phyloP scores from a whole-genome alignment of 92 coral and sea anemone genomes.

The Phymanthus crucifer region DNA sequence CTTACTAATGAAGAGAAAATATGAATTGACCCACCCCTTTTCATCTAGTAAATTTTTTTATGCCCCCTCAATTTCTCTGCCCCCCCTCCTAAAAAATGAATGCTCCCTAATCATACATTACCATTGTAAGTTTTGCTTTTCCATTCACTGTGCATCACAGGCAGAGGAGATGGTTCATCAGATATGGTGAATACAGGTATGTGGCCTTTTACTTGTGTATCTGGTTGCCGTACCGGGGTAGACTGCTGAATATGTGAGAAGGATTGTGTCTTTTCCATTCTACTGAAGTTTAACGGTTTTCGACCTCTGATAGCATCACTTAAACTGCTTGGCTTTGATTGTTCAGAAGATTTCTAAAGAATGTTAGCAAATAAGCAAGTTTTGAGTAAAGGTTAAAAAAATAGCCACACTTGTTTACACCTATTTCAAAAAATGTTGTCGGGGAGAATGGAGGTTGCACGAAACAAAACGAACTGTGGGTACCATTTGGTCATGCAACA shows the following conservation, averaged over 20 bases:
- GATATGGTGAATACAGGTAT: slow-evolving; percentile 13
- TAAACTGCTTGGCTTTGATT: not conserved
- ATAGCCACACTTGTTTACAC: no score
- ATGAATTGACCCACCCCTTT: no score
- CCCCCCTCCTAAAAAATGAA: no score
- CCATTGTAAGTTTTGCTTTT: not conserved
- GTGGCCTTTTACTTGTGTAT: slow-evolving; percentile 9
- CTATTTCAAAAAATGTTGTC: no score
- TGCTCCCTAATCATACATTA: not conserved
- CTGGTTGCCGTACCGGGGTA: slow-evolving; percentile 21
- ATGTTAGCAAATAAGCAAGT: no score
- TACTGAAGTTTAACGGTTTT: not conserved
- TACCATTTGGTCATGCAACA: no score
- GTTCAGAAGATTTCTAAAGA: not conserved
- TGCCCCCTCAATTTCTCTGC: no score
- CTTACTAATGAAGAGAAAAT: no score
- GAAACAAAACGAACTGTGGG: no score
- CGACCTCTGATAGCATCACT: not conserved
- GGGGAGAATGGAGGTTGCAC: no score
- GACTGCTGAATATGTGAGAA: slow-evolving; percentile 4
- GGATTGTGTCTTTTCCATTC: not conserved
- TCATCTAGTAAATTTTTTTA: no score
- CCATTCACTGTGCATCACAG: not conserved
- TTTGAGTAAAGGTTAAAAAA: no score
- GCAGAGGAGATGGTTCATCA: slow-evolving; percentile 1